phyloP scores from a whole-genome alignment of 2,888 invertebrate species.

The Meganola albula region DNA sequence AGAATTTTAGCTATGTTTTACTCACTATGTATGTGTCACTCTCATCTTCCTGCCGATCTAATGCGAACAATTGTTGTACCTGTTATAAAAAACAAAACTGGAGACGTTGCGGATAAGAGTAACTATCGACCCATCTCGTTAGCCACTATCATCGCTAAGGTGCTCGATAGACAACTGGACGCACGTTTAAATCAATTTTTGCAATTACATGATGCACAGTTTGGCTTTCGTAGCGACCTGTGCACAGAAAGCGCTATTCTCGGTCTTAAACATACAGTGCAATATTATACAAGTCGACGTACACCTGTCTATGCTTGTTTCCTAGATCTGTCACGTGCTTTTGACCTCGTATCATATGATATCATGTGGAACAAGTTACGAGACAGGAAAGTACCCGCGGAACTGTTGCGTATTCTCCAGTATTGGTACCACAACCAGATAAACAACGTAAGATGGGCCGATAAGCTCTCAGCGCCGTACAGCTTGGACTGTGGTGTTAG shows the following conservation, averaged over 20 bases:
- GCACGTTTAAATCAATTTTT: neutral
- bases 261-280: constrained; percentile 1
- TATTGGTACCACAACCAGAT: neutral
- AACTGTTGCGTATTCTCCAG: neutral
- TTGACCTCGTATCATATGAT: constrained; percentile 2
- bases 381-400: neutral
- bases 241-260: constrained; percentile 3
- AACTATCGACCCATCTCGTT: constrained; percentile 2
- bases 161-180: constrained; percentile 1
- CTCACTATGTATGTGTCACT: no score
- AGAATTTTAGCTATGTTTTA: no score
- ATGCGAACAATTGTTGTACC: no score
- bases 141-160: constrained; percentile 2
- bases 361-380: neutral
- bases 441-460: neutral
- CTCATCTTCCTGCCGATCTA: no score
- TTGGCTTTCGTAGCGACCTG: constrained; percentile 1
- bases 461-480: neutral
- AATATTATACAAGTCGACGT: neutral
- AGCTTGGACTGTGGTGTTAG: constrained; percentile 2
- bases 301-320: neutral
- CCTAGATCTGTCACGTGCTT: constrained; percentile 1
- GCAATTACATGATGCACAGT: constrained; percentile 1
- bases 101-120: neutral
- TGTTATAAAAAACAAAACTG: constrained; percentile 1